Evolutionary conservation across 92 coral and sea anemone species (phyloP).

Genomic region (Pocillopora meandrina): DNA sequence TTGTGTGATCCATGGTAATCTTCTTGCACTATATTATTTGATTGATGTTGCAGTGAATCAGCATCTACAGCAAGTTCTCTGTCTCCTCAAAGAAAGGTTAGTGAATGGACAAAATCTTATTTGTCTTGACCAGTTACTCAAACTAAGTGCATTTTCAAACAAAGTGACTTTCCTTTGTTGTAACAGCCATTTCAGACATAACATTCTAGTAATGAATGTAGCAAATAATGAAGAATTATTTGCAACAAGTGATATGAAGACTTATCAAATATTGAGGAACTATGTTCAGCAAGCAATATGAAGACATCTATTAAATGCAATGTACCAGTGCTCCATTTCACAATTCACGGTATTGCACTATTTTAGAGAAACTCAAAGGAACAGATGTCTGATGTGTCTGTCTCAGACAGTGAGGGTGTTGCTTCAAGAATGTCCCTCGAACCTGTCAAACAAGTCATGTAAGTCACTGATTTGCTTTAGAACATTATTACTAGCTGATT

Average conservation of each 20-base stretch:
- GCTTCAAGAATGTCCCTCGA: constrained; percentile 78
- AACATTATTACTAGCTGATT: neutral
- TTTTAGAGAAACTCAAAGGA: constrained; percentile 20
- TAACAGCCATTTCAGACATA: neutral
- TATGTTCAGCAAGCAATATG: too few relatives aligned
- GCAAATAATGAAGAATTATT: too few relatives aligned
- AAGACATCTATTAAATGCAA: too few relatives aligned
- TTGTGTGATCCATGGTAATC: neutral
- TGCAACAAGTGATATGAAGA: too few relatives aligned
- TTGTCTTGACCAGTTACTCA: too few relatives aligned
- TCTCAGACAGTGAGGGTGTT: constrained; percentile 65
- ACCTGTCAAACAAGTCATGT: constrained; percentile 89
- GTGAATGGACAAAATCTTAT: neutral
- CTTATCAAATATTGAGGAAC: too few relatives aligned
- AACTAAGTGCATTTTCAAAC: too few relatives aligned
- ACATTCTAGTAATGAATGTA: too few relatives aligned
- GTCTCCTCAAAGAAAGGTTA: constrained; percentile 59
- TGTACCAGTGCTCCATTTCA: too few relatives aligned
- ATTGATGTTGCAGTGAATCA: constrained; percentile 55
- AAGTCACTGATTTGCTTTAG: constrained; percentile 37
- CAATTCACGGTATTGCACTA: too few relatives aligned
- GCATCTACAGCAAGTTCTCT: constrained; percentile 71
- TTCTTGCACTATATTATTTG: neutral
- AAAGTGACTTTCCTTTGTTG: too few relatives aligned
- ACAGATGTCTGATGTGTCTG: constrained; percentile 70